Percentiles rank a stretch among this genome's conserved stretches.
Evolutionary conservation across 2,888 invertebrate species (phyloP).

Genomic region (Cheilosia urbana): DNA sequence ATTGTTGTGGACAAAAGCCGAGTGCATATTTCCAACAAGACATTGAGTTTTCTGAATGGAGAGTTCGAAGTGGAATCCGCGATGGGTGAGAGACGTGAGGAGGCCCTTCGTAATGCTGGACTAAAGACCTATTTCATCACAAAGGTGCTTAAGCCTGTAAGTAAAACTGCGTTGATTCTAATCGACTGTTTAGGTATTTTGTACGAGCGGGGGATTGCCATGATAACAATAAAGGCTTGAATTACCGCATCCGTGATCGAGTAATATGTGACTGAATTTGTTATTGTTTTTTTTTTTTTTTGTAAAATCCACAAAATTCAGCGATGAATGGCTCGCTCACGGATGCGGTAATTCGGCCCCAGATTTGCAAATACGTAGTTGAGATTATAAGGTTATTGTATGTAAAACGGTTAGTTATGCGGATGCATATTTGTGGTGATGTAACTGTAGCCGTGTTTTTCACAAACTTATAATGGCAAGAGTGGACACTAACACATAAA

Average conservation of each 20-base stretch:
- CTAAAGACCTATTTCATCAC: conserved; percentile 96
- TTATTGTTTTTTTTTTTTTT: too few relatives aligned
- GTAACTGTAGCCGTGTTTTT: too few relatives aligned
- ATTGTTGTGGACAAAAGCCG: conserved; percentile 86
- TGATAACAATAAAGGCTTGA: conserved; percentile 3
- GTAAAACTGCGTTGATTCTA: conserved; percentile 78
- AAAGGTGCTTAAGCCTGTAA: conserved; percentile 92
- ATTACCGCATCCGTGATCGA: too few relatives aligned
- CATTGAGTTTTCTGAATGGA: conserved; percentile 92
- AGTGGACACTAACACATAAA: too few relatives aligned
- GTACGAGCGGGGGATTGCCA: not conserved
- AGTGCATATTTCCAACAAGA: conserved; percentile 97
- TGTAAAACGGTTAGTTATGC: not conserved
- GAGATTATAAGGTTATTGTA: too few relatives aligned
- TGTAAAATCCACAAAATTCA: too few relatives aligned
- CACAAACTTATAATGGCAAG: too few relatives aligned
- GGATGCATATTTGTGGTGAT: not conserved
- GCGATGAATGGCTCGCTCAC: too few relatives aligned
- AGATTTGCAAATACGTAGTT: not conserved
- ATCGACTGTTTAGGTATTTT: conserved; percentile 35
- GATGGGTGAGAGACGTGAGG: conserved; percentile 95
- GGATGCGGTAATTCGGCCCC: too few relatives aligned
- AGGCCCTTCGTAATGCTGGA: conserved; percentile 93
- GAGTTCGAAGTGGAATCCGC: conserved; percentile 97
- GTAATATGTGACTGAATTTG: too few relatives aligned